These are phyloP conservation scores for Microhierax caerulescens DNA, from an alignment of 2,797 vertebrate species.

Conservation along the genomic window DNA sequence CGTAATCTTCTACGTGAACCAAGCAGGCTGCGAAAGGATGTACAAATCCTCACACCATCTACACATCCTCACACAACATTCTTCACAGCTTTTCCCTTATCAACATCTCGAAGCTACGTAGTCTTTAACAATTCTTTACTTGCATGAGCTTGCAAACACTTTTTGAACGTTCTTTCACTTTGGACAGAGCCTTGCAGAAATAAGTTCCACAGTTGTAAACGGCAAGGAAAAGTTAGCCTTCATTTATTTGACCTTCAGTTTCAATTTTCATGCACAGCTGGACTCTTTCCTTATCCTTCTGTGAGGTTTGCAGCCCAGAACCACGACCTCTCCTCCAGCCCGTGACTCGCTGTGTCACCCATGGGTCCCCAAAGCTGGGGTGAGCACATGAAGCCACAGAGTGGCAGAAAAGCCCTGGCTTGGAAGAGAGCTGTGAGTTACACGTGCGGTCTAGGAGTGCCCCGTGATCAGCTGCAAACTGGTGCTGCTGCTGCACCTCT, in stretches of 20 bases:
- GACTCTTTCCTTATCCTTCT: not conserved
- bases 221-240: not conserved
- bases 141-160: not conserved
- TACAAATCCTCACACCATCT: not conserved
- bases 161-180: not conserved
- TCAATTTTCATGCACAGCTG: fast-evolving
- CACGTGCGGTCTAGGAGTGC: not conserved
- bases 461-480: not conserved
- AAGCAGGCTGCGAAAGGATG: not conserved
- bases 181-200: not conserved
- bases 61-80: not conserved
- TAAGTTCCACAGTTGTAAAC: not conserved
- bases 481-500: not conserved
- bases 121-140: not conserved
- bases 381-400: not conserved
- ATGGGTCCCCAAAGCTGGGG: not conserved
- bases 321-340: not conserved
- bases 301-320: not conserved
- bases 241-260: not conserved
- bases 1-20: not conserved
- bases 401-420: not conserved
- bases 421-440: not conserved
- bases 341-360: not conserved
- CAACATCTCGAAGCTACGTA: not conserved
- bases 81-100: not conserved